Percentiles rank a stretch among this genome's conserved stretches.
Conservation (phyloP, 2,888 invertebrate genomes). For the Polyommatus iphigenia region DNA sequence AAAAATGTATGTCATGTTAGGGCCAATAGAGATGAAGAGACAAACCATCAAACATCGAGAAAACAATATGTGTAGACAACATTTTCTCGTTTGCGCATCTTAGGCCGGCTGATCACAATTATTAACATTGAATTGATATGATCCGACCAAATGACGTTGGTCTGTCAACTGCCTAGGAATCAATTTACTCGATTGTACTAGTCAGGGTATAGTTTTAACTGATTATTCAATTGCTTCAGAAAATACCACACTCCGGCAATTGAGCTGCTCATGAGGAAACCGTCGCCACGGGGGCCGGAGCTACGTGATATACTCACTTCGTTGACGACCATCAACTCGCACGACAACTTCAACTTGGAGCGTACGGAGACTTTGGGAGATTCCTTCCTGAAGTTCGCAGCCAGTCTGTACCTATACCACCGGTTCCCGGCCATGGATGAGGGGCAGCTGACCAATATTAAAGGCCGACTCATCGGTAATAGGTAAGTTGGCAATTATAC, state of each 20-base stretch:
- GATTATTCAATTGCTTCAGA: not conserved
- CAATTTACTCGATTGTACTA: too few relatives aligned
- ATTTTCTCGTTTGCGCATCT: too few relatives aligned
- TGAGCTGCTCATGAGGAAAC: slow-evolving; percentile 46
- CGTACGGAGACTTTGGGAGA: slow-evolving; percentile 94
- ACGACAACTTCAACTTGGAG: slow-evolving; percentile 90
- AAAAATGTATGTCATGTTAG: too few relatives aligned
- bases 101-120: too few relatives aligned
- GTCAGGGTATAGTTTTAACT: not conserved
- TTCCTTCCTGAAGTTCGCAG: slow-evolving; percentile 90
- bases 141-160: too few relatives aligned
- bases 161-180: too few relatives aligned
- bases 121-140: too few relatives aligned
- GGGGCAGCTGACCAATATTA: slow-evolving; percentile 88
- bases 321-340: slow-evolving; percentile 85
- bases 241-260: slow-evolving; percentile 44
- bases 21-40: too few relatives aligned
- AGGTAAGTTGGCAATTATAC: slow-evolving; percentile 76
- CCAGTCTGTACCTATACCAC: slow-evolving; percentile 86
- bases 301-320: slow-evolving; percentile 78
- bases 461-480: slow-evolving; percentile 88
- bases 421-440: slow-evolving; percentile 85
- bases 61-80: too few relatives aligned
- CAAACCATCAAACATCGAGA: too few relatives aligned
- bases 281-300: slow-evolving; percentile 65